Percentiles rank a stretch among this genome's conserved stretches.
phyloP scores from a whole-genome alignment of 2,888 invertebrate species.

The Epiperipatus broadwayi region DNA sequence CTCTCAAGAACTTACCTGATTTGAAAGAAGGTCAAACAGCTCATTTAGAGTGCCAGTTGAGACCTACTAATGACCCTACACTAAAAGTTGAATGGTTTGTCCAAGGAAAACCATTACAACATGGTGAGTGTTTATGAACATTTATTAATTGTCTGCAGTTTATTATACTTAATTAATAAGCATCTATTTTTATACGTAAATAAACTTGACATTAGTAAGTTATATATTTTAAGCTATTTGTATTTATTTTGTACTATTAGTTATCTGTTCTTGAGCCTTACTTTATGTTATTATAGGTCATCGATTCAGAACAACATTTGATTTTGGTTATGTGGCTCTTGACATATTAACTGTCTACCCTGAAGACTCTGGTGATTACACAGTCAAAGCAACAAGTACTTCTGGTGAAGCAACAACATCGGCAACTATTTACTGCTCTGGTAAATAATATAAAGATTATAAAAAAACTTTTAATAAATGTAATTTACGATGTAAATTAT shows the following conservation, averaged over 20 bases:
- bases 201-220: constrained; percentile 1
- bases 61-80: constrained; percentile 79
- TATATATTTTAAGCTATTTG: constrained; percentile 1
- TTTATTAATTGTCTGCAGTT: too few species aligned
- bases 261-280: too few species aligned
- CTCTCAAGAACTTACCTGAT: constrained; percentile 67
- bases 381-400: constrained; percentile 71
- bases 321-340: constrained; percentile 87
- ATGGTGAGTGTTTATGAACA: too few species aligned
- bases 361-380: constrained; percentile 89
- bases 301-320: constrained; percentile 80
- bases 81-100: constrained; percentile 87
- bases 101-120: constrained; percentile 77
- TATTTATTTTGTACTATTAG: too few species aligned
- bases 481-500: too few species aligned
- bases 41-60: constrained; percentile 72
- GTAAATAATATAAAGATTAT: too few species aligned
- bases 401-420: constrained; percentile 87
- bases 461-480: too few species aligned
- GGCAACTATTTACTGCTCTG: constrained; percentile 54
- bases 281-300: constrained; percentile 45
- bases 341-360: constrained; percentile 91
- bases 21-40: constrained; percentile 78
- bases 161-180: too few species aligned
- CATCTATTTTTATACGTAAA: too few species aligned